A percentile compares a stretch with the other conserved stretches of the same genome.
phyloP scores from a whole-genome alignment of 2,797 vertebrate genomes.

The Microctenopoma lineatum region DNA sequence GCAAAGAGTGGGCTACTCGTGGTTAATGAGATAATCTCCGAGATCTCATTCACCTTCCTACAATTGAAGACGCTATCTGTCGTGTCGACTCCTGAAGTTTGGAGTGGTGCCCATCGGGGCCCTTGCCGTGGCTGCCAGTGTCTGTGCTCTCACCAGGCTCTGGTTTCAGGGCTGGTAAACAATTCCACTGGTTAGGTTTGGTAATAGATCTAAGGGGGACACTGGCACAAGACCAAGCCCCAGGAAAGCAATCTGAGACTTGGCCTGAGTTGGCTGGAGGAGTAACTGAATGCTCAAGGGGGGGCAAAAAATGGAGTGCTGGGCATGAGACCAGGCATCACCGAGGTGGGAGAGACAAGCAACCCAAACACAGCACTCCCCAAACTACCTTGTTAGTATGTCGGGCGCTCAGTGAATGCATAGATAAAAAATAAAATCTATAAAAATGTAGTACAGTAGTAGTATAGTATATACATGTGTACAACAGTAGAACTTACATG shows the following conservation, averaged over 20 bases:
- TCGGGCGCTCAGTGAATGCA: conserved; percentile 10
- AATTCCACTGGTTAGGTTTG: conserved; percentile 78
- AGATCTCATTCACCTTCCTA: conserved; percentile 48
- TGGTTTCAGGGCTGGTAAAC: conserved; percentile 81
- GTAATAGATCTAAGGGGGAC: conserved; percentile 80
- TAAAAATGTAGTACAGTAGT: not conserved
- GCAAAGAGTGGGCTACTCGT: conserved; percentile 20
- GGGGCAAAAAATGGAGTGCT: conserved; percentile 43
- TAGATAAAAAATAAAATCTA: conserved; percentile 1
- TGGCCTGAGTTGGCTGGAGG: conserved; percentile 33
- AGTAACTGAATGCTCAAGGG: conserved; percentile 55
- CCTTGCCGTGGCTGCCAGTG: conserved; percentile 62
- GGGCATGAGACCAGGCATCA: conserved; percentile 60
- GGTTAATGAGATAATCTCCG: conserved; percentile 45
- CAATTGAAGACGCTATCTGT: conserved; percentile 49
- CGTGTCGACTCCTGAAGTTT: conserved; percentile 37
- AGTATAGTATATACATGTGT: not conserved
- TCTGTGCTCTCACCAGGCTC: conserved; percentile 79
- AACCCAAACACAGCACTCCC: conserved; percentile 36
- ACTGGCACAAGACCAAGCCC: conserved; percentile 72
- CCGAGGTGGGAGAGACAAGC: conserved; percentile 42
- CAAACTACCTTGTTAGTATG: conserved; percentile 24
- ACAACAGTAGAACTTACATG: conserved; percentile 86
- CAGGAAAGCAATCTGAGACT: conserved; percentile 72
- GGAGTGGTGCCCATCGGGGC: conserved; percentile 45